phyloP scores from a whole-genome alignment of 2,888 invertebrate genomes.

The Marasmarcha lunaedactyla region DNA sequence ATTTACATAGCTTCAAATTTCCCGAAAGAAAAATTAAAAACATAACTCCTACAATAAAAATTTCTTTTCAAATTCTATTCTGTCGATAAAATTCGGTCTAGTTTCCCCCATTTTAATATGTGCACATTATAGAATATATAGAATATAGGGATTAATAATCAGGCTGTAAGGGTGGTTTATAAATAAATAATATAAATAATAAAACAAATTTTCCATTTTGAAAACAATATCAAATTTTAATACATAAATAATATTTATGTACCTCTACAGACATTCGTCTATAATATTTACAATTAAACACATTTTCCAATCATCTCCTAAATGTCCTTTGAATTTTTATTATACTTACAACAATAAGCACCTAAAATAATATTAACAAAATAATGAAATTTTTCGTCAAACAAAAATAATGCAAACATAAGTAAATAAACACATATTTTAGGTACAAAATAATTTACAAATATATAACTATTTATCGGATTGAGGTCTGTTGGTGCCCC shows the following conservation, averaged over 20 bases:
- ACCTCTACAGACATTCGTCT: constrained; percentile 61
- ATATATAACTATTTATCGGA: constrained; percentile 12
- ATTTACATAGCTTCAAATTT: no score
- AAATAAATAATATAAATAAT: no score
- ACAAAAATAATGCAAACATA: constrained; percentile 47
- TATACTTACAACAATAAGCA: constrained; percentile 45
- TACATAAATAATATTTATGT: constrained; percentile 70
- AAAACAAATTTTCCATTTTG: constrained; percentile 35
- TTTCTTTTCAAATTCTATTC: no score
- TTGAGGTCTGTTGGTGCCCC: constrained; percentile 12
- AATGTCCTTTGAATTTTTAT: constrained; percentile 39
- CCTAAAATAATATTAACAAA: constrained; percentile 49
- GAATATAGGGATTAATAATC: no score
- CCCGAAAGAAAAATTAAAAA: no score
- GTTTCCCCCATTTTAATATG: no score
- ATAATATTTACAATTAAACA: constrained; percentile 67
- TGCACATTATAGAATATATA: no score
- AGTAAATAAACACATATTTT: constrained; percentile 29
- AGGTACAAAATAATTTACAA: constrained; percentile 62
- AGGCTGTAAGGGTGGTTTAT: no score
- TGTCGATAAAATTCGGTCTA: no score
- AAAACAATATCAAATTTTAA: constrained; percentile 71
- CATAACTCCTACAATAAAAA: no score
- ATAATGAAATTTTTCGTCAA: constrained; percentile 31
- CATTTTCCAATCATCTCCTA: constrained; percentile 54